These are phyloP conservation scores for Colletes latitarsis DNA, from an alignment of 1,140 invertebrate species.

Conservation along the genomic window DNA sequence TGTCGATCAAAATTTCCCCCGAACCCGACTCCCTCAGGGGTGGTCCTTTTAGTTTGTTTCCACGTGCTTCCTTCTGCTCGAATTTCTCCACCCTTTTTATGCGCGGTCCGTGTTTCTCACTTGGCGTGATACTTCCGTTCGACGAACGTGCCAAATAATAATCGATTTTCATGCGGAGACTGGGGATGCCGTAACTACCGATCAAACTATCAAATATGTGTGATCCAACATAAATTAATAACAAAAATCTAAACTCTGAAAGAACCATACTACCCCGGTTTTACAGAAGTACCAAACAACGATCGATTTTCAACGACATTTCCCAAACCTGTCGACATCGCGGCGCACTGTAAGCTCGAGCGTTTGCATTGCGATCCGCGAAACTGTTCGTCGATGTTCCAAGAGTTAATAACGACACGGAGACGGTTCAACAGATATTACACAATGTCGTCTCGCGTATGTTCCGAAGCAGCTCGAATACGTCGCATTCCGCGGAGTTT, in stretches of 20 bases:
- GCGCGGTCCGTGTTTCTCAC: neutral
- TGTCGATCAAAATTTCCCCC: constrained; percentile 45
- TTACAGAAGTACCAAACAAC: neutral
- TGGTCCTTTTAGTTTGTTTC: neutral
- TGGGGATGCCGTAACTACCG: too few relatives aligned
- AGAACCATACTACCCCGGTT: too few relatives aligned
- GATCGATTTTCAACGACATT: neutral
- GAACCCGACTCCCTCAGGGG: constrained; percentile 1
- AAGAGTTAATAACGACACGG: constrained; percentile 13
- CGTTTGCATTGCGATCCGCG: neutral
- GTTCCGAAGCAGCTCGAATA: neutral
- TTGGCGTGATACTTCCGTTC: neutral
- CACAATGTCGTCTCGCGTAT: neutral
- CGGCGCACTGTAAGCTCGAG: neutral
- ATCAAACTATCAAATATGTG: too few relatives aligned
- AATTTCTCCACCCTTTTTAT: neutral
- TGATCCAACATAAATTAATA: too few relatives aligned
- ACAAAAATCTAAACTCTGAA: too few relatives aligned
- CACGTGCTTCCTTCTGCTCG: neutral
- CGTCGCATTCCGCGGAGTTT: neutral
- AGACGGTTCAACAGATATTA: neutral
- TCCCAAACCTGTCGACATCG: neutral
- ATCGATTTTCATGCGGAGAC: neutral
- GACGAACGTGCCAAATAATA: neutral
- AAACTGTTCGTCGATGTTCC: neutral